Evolutionary conservation across 2,113 vertebrate species (phyloP).

Genomic region (Crotophaga sulcirostris): DNA sequence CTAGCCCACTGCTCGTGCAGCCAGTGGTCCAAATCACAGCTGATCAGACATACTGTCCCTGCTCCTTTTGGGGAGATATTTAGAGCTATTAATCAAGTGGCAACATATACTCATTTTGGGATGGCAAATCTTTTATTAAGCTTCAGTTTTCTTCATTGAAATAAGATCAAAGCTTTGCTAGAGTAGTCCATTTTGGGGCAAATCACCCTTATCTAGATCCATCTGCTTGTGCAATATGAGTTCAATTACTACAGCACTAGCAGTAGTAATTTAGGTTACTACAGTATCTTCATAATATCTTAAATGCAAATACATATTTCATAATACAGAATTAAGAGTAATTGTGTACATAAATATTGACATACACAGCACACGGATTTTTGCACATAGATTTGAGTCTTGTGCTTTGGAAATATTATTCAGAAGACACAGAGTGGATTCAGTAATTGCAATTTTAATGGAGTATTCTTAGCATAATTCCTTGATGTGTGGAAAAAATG

Average conservation of each 20-base stretch:
- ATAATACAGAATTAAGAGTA: neutral
- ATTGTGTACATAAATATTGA: neutral
- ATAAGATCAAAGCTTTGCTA: neutral
- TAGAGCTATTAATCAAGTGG: neutral
- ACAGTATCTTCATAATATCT: neutral
- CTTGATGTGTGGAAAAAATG: neutral
- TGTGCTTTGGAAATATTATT: neutral
- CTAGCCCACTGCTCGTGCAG: neutral
- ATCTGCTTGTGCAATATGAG: neutral
- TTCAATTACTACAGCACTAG: neutral
- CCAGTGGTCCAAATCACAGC: neutral
- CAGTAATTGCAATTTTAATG: neutral
- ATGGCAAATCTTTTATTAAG: neutral
- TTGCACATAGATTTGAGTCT: neutral
- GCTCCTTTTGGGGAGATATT: neutral
- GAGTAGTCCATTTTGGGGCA: neutral
- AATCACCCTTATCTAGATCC: neutral
- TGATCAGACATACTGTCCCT: neutral
- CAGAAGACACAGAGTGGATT: neutral
- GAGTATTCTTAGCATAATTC: neutral
- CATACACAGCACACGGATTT: neutral
- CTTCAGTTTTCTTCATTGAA: neutral
- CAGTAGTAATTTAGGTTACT: neutral
- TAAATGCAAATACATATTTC: neutral
- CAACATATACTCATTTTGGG: neutral